Evolutionary conservation across 2,113 vertebrate genomes (phyloP).

Genomic region (Poecile atricapillus): DNA sequence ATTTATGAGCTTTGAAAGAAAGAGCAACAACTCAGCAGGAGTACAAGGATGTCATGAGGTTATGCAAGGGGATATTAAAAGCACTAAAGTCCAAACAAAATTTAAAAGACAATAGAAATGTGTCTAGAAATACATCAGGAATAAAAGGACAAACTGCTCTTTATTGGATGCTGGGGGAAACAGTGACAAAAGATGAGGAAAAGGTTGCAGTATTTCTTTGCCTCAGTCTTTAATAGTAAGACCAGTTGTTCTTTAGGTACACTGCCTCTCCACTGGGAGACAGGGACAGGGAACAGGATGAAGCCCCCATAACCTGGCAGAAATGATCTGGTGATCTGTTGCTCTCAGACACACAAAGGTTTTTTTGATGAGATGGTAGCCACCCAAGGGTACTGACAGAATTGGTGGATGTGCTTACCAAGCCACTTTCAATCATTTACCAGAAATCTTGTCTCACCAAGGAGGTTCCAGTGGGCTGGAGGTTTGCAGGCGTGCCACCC

Average conservation of each 20-base stretch:
- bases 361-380: not conserved
- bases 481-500: not conserved
- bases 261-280: not conserved
- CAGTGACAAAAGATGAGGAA: not conserved
- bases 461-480: not conserved
- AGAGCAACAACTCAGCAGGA: not conserved
- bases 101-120: not conserved
- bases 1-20: not conserved
- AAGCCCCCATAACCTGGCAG: not conserved
- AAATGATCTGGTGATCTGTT: not conserved
- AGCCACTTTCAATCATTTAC: not conserved
- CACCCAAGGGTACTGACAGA: not conserved
- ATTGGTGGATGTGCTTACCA: accelerated
- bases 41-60: not conserved
- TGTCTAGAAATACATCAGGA: not conserved
- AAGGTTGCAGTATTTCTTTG: not conserved
- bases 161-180: not conserved
- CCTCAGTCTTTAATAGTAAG: not conserved
- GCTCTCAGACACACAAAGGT: not conserved
- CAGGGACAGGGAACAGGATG: not conserved
- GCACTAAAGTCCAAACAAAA: not conserved
- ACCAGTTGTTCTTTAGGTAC: not conserved
- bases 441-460: not conserved
- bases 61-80: not conserved
- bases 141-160: not conserved